phyloP scores from a whole-genome alignment of 2,113 vertebrate genomes.

The Vulpes ferrilata region DNA sequence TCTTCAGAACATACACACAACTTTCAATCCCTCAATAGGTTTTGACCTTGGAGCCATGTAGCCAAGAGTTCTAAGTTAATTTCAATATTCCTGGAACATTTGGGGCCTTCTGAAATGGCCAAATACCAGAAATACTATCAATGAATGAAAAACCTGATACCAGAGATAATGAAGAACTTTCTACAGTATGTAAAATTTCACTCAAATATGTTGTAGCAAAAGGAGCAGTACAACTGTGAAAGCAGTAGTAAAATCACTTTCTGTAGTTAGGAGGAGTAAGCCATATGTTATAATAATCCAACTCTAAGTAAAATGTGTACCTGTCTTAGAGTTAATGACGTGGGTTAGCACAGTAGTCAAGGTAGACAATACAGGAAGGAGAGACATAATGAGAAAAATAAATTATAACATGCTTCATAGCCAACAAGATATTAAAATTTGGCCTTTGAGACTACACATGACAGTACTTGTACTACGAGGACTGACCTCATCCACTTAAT shows the following conservation, averaged over 20 bases:
- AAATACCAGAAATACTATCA: background rate
- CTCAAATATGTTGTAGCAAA: background rate
- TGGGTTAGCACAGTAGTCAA: background rate
- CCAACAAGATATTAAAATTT: background rate
- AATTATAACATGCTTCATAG: background rate
- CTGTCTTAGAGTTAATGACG: background rate
- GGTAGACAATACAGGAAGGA: background rate
- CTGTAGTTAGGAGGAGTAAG: background rate
- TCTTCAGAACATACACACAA: background rate
- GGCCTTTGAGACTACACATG: background rate
- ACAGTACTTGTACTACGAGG: background rate
- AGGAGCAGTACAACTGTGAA: background rate
- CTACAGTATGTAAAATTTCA: background rate
- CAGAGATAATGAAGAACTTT: background rate
- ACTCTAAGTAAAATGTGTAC: background rate
- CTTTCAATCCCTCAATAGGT: background rate
- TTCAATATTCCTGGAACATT: background rate
- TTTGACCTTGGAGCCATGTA: background rate
- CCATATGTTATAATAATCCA: background rate
- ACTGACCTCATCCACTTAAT: background rate
- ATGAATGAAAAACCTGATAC: background rate
- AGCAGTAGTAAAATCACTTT: background rate
- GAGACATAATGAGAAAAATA: background rate
- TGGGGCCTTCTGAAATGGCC: background rate
- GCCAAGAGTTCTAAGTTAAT: background rate